Evolutionary conservation across 2,888 invertebrate species (phyloP), one percentile per base, ranked within the genome.

Genomic region (Dromius quadrimaculatus): DNA sequence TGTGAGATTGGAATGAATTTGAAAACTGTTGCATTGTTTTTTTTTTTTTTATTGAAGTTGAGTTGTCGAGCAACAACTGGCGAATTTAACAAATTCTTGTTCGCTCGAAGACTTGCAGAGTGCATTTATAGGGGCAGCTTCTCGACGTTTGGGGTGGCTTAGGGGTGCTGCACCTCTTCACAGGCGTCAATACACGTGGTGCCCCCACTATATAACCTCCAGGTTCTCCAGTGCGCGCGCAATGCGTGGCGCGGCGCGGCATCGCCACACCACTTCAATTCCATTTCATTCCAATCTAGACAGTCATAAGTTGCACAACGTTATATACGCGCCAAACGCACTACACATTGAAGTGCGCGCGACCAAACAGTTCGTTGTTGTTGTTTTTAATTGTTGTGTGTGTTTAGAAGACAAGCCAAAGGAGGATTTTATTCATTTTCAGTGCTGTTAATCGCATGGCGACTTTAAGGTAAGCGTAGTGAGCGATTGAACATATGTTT

Each of bases 191-290:
- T 66, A 66, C 66, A 50, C 50, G 66, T 38, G 54, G 66, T 50
- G 54, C 17, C 19, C 13, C 17, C 19, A 1, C 19, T 38, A 5
- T 32, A 5, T 9, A 75, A 75, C 76, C 75, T 74, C 74, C 72
- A 70, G 71, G 71, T 43, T 50, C 71, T 2, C 20, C 72, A 73
- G 73, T 74, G 76, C 76, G 75, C 77, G 79, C 78, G 78, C 79
- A 77, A 75, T 77, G 79, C 78, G 78, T 78, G 77, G 73, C 77
- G 77, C 77, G 78, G 78, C 78, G 78, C 78, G 78, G 78, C 77
- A 73, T 74, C 75, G 74, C 74, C 75, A 74, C 76, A 76, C 72
- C 73, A n/a, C 73, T 65, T 71, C 72, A 73, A 74, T 75, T 73
- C 74, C 74, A 75, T 74, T 75, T 72, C 74, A 76, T 71, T 74